A percentile compares a stretch with the other conserved stretches of the same genome.
Evolutionary conservation across 1,140 invertebrate species (phyloP).

Genomic region (Chlorops oryzae): DNA sequence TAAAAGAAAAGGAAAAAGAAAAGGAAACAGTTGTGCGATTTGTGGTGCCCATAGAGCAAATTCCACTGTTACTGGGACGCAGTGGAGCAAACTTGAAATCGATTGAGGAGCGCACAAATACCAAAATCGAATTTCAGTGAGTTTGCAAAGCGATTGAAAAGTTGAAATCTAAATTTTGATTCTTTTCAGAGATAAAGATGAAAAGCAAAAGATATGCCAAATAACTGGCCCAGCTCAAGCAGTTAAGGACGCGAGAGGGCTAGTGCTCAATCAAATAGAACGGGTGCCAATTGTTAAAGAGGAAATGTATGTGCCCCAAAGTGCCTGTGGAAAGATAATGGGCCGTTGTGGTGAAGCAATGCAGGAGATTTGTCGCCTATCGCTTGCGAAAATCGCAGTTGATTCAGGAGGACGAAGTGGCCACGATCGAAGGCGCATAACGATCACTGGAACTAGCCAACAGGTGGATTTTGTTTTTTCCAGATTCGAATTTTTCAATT

Average conservation of each 20-base stretch:
- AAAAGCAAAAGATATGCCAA: constrained; percentile 50
- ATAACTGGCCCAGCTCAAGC: constrained; percentile 59
- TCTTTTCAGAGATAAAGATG: constrained; percentile 41
- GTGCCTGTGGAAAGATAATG: constrained; percentile 62
- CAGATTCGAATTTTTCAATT: too few species aligned
- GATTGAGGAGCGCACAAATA: constrained; percentile 63
- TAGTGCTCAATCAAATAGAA: constrained; percentile 65
- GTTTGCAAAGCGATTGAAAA: constrained; percentile 19
- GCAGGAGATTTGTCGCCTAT: constrained; percentile 56
- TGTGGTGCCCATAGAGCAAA: constrained; percentile 38
- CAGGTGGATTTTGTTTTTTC: constrained; percentile 53
- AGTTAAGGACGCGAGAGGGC: constrained; percentile 60
- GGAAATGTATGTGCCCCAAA: constrained; percentile 60
- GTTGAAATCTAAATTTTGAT: constrained; percentile 4
- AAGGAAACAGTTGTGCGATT: constrained; percentile 38
- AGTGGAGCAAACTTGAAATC: constrained; percentile 62
- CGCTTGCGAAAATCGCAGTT: constrained; percentile 37
- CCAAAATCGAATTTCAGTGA: constrained; percentile 60
- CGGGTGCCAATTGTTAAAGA: constrained; percentile 61
- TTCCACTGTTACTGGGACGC: constrained; percentile 55
- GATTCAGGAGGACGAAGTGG: constrained; percentile 37
- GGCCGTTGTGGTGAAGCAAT: constrained; percentile 64
- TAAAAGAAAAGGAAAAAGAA: background rate
- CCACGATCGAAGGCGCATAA: constrained; percentile 43
- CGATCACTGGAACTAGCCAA: constrained; percentile 55